Evolutionary conservation across 2,888 invertebrate species (phyloP), one percentile per base, ranked within the genome.

Genomic region (Spatulosminthurus flaviceps): DNA sequence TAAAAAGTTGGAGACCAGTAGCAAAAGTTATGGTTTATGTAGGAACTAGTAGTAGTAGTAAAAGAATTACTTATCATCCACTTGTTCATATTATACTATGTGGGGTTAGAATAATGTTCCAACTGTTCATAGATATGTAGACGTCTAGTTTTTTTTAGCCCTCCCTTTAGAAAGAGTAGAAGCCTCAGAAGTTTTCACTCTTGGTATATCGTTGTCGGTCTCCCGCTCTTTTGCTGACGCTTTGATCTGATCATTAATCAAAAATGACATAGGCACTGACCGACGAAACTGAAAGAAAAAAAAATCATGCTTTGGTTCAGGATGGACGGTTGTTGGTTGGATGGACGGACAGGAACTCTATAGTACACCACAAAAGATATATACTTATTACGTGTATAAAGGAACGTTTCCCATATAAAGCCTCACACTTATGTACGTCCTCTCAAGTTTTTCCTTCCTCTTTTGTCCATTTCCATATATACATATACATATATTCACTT

Each of bases 191-290:
- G 64, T 64, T 64, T 64, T 60, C 64, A 22, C 64, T 64, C n/a
- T n/a, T 64, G 64, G 21, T 64, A 4, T 34, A 41, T 19, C 26
- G 60, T 61, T 75, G 28, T 70, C 51, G 34, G 67, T 78, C 29
- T 69, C 76, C 76, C 70, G 79, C 77, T 80, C 74, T 66, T 43
- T 43, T 77, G 43, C 72, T 34, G 77, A 42, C 78, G 69, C 71
- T 80, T 80, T 78, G 79, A 77, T 79, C 81, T 74, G 79, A 78
- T 82, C 83, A 83, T 83, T 81, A 83, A 83, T 83, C 83, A 83
- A 82, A 82, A 82, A 82, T 83, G 83, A 83, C 83, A 83, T 60
- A 41, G 60, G 69, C 71, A 78, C 82, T 79, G 80, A 81, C 81
- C 78, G 73, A 60, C 64, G 64, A 64, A 64, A 64, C 64, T 26